A percentile compares a stretch with the other conserved stretches of the same genome.
These are phyloP conservation scores for Sitta europaea DNA, from an alignment of 2,113 vertebrate species.

Conservation along the genomic window DNA sequence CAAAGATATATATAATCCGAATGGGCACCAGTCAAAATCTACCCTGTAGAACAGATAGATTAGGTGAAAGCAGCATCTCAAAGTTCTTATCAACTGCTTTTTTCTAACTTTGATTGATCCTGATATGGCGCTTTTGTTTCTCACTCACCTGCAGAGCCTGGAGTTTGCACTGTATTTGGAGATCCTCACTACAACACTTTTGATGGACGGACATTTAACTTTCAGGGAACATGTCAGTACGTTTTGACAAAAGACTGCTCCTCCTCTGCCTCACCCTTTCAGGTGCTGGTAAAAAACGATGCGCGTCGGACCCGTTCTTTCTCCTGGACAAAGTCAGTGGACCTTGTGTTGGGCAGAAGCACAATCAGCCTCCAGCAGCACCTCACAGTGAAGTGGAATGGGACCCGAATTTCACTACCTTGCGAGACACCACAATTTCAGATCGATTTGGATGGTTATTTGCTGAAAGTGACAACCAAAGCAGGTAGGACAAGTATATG, in stretches of 20 bases:
- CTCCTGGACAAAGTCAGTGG: slow-evolving; percentile 97
- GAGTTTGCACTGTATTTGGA: slow-evolving; percentile 97
- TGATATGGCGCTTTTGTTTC: slow-evolving; percentile 71
- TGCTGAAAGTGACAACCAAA: slow-evolving; percentile 92
- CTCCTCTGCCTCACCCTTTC: slow-evolving; percentile 85
- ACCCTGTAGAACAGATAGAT: not conserved
- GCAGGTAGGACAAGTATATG: slow-evolving; percentile 74
- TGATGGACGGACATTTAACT: slow-evolving; percentile 98
- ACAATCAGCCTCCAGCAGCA: slow-evolving; percentile 93
- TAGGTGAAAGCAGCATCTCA: not conserved
- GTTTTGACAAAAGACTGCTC: slow-evolving; percentile 93
- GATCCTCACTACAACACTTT: slow-evolving; percentile 99
- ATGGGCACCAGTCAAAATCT: not conserved
- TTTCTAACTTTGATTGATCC: slow-evolving; percentile 7
- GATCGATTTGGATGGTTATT: slow-evolving; percentile 92
- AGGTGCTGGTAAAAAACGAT: slow-evolving; percentile 95
- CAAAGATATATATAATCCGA: not conserved
- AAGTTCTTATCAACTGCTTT: not conserved
- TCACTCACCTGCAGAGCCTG: slow-evolving; percentile 84
- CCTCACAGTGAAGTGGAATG: slow-evolving; percentile 91
- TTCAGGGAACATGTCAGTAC: slow-evolving; percentile 98
- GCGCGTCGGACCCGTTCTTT: slow-evolving; percentile 92
- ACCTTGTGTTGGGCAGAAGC: slow-evolving; percentile 80
- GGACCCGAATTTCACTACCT: slow-evolving; percentile 88
- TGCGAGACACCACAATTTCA: slow-evolving; percentile 85